phyloP scores from a whole-genome alignment of 2,113 vertebrate species.

The Pontoporia blainvillei region DNA sequence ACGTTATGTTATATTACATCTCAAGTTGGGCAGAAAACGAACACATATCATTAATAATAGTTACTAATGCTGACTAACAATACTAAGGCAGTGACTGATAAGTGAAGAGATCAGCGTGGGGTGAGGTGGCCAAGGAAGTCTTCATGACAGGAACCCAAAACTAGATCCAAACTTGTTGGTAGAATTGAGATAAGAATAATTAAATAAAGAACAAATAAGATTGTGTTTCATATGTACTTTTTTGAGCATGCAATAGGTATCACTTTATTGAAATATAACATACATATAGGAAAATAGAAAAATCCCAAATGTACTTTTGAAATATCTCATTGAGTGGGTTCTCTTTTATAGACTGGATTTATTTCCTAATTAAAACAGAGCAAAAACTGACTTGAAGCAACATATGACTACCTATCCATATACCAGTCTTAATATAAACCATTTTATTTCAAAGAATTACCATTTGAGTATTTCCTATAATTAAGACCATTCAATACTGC shows the following conservation, averaged over 20 bases:
- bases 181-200: conserved; percentile 35
- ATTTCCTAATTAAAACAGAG: conserved; percentile 36
- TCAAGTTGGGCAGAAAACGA: background rate
- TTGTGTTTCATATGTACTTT: background rate
- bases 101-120: background rate
- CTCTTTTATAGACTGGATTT: background rate
- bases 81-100: background rate
- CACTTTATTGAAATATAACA: background rate
- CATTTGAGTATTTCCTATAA: conserved; percentile 29
- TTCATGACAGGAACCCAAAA: background rate
- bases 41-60: background rate
- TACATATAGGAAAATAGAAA: conserved; percentile 8
- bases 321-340: background rate
- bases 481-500: background rate
- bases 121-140: background rate
- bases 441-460: conserved; percentile 49
- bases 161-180: background rate
- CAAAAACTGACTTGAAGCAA: conserved; percentile 35
- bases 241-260: background rate
- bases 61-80: background rate
- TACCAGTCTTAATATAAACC: background rate
- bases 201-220: background rate
- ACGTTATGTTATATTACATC: background rate
- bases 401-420: background rate
- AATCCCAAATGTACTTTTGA: background rate